Conservation (phyloP, 1,140 invertebrate species). For the Drusus annulatus region DNA sequence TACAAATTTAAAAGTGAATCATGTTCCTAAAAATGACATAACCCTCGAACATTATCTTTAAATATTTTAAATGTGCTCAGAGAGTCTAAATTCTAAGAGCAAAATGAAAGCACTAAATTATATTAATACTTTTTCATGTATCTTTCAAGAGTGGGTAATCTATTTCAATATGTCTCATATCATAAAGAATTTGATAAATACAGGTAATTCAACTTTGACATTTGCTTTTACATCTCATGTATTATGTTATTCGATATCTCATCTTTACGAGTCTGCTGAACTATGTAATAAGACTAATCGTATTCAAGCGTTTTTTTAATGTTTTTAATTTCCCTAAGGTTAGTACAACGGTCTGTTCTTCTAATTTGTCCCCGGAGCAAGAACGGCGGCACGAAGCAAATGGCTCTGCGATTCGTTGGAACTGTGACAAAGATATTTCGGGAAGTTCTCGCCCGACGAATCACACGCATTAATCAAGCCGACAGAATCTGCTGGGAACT, state of each 20-base stretch:
- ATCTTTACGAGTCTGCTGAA: background rate
- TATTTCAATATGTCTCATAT: too few species aligned
- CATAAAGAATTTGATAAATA: too few species aligned
- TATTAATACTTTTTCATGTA: too few species aligned
- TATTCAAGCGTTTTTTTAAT: background rate
- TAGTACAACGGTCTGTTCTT: background rate
- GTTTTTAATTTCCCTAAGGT: constrained; percentile 28
- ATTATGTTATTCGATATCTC: background rate
- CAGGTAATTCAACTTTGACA: too few species aligned
- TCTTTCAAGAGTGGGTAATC: too few species aligned
- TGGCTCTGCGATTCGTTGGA: constrained; percentile 54
- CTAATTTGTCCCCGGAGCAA: constrained; percentile 1
- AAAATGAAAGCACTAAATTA: too few species aligned
- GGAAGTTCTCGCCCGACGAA: constrained; percentile 51
- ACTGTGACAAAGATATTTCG: constrained; percentile 58
- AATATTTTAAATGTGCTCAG: too few species aligned
- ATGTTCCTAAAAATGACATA: too few species aligned
- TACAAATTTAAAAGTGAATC: too few species aligned
- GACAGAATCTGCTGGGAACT: constrained; percentile 35
- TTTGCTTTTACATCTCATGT: too few species aligned
- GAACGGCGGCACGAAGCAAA: constrained; percentile 41
- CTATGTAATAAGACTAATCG: background rate
- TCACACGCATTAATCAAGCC: constrained; percentile 53
- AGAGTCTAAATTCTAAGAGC: too few species aligned
- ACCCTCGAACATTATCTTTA: too few species aligned